phyloP scores from a whole-genome alignment of 2,113 vertebrate genomes.

The Apus apus region DNA sequence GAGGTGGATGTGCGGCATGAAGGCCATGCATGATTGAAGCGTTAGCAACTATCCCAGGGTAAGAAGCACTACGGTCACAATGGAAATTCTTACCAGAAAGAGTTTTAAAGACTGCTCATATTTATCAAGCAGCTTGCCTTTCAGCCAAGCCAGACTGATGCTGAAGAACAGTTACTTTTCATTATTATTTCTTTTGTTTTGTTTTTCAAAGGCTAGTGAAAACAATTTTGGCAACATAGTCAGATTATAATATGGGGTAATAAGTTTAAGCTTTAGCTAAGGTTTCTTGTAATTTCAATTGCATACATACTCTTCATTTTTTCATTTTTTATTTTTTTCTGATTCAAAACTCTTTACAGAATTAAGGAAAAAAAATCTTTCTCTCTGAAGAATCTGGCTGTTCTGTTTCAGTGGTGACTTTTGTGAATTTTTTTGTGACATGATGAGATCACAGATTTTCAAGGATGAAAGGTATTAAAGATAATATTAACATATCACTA shows the following conservation, averaged over 20 bases:
- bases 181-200: neutral
- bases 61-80: neutral
- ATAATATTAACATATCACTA: neutral
- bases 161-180: neutral
- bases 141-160: neutral
- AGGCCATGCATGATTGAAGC: neutral
- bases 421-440: neutral
- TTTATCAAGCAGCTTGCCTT: neutral
- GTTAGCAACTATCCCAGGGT: neutral
- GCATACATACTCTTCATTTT: neutral
- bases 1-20: neutral
- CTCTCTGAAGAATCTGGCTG: neutral
- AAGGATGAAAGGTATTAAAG: neutral
- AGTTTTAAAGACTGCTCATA: neutral
- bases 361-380: neutral
- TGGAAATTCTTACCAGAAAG: neutral
- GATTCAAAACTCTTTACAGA: neutral
- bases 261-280: neutral
- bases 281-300: neutral
- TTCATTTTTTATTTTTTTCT: neutral
- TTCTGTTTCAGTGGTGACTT: neutral
- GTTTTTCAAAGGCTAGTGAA: neutral
- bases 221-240: neutral
- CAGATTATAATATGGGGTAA: neutral
- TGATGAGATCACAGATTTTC: neutral